phyloP scores from a whole-genome alignment of 2,888 invertebrate species.

The Eristalis tenax region DNA sequence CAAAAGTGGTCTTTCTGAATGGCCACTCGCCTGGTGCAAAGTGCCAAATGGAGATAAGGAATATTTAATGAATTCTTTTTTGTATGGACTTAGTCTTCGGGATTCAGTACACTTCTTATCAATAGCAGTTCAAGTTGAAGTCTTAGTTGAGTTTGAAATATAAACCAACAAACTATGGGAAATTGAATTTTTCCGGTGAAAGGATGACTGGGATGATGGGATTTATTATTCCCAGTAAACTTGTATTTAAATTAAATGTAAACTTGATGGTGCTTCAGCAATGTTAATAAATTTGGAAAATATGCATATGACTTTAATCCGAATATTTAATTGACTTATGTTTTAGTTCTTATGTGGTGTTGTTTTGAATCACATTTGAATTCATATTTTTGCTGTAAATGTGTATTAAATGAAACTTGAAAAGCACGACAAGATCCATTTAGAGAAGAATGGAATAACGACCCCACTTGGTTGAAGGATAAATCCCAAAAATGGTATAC shows the following conservation, averaged over 20 bases:
- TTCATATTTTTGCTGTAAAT: neutral
- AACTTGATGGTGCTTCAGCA: neutral
- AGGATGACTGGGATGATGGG: neutral
- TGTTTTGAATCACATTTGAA: neutral
- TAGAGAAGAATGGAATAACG: too few relatives aligned
- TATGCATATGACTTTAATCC: neutral
- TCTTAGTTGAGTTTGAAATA: neutral
- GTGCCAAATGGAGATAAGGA: slow-evolving; percentile 39
- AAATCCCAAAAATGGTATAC: too few relatives aligned
- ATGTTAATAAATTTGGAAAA: neutral
- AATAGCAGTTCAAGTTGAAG: neutral
- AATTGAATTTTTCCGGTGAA: neutral
- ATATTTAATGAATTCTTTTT: slow-evolving; percentile 33
- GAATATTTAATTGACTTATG: neutral
- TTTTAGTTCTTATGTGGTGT: neutral
- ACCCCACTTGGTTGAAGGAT: too few relatives aligned
- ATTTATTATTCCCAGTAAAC: neutral
- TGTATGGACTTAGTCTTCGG: neutral
- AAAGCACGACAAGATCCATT: too few relatives aligned
- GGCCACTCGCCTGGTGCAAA: slow-evolving; percentile 24
- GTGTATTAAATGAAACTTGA: too few relatives aligned
- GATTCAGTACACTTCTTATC: slow-evolving; percentile 1
- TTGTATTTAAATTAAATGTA: neutral
- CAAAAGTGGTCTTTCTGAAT: slow-evolving; percentile 3
- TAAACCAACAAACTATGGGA: neutral